Conservation (phyloP, 2,888 invertebrate genomes). For the Andrena fulva region DNA sequence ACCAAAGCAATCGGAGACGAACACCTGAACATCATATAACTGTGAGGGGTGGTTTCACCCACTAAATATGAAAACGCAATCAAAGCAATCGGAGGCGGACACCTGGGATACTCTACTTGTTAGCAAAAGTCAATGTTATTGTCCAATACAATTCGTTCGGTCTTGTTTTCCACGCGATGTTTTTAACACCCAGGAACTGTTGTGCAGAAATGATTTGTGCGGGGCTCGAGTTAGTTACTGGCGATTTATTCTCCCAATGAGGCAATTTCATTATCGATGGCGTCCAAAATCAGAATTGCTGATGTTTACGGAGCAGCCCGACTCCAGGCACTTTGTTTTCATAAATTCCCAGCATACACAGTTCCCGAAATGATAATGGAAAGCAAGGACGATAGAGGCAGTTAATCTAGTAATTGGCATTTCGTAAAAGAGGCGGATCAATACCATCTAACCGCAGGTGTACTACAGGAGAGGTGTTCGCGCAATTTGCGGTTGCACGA, state of each 20-base stretch:
- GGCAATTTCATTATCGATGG: not conserved
- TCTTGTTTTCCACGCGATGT: too few species aligned
- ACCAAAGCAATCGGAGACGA: too few species aligned
- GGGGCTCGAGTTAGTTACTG: not conserved
- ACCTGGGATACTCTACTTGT: too few species aligned
- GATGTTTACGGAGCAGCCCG: not conserved
- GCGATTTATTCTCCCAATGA: not conserved
- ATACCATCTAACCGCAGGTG: slow-evolving; percentile 28
- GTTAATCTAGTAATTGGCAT: slow-evolving; percentile 36
- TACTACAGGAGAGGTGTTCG: not conserved
- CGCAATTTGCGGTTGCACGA: not conserved
- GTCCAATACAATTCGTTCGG: too few species aligned
- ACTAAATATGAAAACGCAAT: too few species aligned
- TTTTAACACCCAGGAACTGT: not conserved
- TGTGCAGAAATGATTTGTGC: not conserved
- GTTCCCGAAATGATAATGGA: slow-evolving; percentile 28
- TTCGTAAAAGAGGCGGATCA: slow-evolving; percentile 35
- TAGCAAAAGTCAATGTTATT: too few species aligned
- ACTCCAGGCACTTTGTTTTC: slow-evolving; percentile 1
- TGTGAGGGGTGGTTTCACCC: too few species aligned
- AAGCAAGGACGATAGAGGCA: slow-evolving; percentile 8
- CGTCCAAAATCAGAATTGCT: not conserved
- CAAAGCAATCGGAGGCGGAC: too few species aligned
- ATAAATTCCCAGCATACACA: slow-evolving; percentile 12
- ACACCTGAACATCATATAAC: too few species aligned